Base-by-base conservation (phyloP, 2,113 vertebrate species). In the Halcyon malimbica region DNA sequence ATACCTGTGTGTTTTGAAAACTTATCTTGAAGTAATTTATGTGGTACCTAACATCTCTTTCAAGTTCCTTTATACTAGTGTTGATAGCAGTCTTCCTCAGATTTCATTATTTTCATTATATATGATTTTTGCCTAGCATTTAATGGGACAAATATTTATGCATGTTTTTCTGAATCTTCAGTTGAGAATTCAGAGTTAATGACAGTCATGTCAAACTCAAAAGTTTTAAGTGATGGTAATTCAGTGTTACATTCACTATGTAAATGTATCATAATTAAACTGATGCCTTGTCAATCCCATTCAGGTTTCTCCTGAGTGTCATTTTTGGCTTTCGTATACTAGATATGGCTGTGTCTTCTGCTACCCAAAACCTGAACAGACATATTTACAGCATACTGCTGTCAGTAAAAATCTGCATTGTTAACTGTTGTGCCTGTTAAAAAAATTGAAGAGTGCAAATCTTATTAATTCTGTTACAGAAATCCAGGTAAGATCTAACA, bases 61-160 rank as follows among this genome's bases (percentile, higher is more conserved):
- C 85, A 69, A 76, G 68, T 74, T 95, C 25, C 18, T 82, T 37
- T n/a, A 4, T 53, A 31, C 3, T 4, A 77, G 29, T 37, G 5
- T 71, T 88, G 88, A 73, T 64, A 80, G 39, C 48, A 84, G 10
- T 56, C 74, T 90, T 88, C 28, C 26, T 86, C 50, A 65, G 54
- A 62, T 56, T 84, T 83, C 82, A 87, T 87, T 78, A 86, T 71
- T 85, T 85, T 82, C 17, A 73, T 90, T 82, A 71, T 77, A 73
- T 85, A 69, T 57, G 17, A 63, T 41, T 90, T 85, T 76, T 90
- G 92, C 73, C 86, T 93, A 86, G 37, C 63, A 73, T 94, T 85
- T 87, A 90, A 93, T 92, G 41, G 75, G 84, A 93, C 92, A 94
- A 93, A 96, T 95, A 94, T 91, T 93, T 78, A 87, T 56, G 29